Conservation (phyloP, 1,140 invertebrate genomes). For the Physella acuta region DNA sequence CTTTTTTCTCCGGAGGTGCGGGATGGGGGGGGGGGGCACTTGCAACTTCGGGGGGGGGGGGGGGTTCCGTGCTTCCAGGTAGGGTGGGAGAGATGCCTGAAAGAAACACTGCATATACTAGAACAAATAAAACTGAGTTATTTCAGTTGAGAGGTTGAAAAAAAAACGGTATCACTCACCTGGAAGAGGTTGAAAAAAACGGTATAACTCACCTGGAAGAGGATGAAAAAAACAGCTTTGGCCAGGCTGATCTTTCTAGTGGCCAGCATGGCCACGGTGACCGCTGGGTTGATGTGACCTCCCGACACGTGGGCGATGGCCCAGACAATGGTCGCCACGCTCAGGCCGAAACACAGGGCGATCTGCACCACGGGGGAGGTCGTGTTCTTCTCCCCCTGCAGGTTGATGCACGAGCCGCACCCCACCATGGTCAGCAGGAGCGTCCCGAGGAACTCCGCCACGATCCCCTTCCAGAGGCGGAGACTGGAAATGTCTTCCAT, state of each 20-base stretch:
- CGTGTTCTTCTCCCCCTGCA: slow-evolving; percentile 37
- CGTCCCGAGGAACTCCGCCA: slow-evolving; percentile 85
- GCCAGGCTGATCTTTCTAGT: slow-evolving; percentile 53
- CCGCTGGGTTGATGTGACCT: slow-evolving; percentile 87
- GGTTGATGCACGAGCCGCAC: slow-evolving; percentile 72
- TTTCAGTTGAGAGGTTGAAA: too few relatives aligned
- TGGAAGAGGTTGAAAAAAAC: too few relatives aligned
- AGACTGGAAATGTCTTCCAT: slow-evolving; percentile 44
- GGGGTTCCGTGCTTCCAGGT: too few relatives aligned
- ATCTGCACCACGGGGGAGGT: slow-evolving; percentile 41
- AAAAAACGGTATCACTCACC: too few relatives aligned
- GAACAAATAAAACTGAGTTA: too few relatives aligned
- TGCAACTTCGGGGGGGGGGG: too few relatives aligned
- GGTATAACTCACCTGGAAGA: slow-evolving; percentile 37
- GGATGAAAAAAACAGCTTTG: slow-evolving; percentile 50
- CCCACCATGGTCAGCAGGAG: slow-evolving; percentile 82
- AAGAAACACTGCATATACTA: too few relatives aligned
- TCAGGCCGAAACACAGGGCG: slow-evolving; percentile 54
- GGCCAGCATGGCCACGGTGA: slow-evolving; percentile 74
- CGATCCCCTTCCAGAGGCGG: slow-evolving; percentile 42
- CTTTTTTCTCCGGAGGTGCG: too few relatives aligned
- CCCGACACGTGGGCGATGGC: slow-evolving; percentile 80
- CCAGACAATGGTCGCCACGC: slow-evolving; percentile 56
- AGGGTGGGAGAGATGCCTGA: too few relatives aligned
- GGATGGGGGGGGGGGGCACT: too few relatives aligned